phyloP scores from a whole-genome alignment of 30 jellyfish, hydroid and myxozoan genomes.

The Morbakka virulenta region DNA sequence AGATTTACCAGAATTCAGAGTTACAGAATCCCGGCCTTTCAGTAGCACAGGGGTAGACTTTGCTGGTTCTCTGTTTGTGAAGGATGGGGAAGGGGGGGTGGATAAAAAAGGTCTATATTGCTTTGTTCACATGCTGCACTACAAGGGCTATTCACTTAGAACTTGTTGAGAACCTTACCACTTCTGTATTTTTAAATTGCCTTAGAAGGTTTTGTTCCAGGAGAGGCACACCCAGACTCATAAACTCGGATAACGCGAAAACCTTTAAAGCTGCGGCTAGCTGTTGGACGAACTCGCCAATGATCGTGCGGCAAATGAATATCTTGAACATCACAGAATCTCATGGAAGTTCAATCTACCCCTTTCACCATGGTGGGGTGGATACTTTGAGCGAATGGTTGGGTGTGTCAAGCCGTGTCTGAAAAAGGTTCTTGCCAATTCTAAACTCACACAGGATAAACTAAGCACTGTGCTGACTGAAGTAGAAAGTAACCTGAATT shows the following conservation, averaged over 20 bases:
- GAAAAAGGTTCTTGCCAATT: constrained; percentile 19
- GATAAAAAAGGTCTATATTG: constrained; percentile 17
- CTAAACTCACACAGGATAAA: no score
- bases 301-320: not conserved
- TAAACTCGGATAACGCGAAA: constrained; percentile 14
- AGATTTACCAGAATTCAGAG: constrained; percentile 39
- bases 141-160: constrained; percentile 19
- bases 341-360: constrained; percentile 33
- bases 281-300: not conserved
- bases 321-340: not conserved
- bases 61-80: constrained; percentile 14
- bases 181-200: not conserved
- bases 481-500: constrained; percentile 27
- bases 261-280: constrained; percentile 14
- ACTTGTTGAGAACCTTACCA: constrained; percentile 9
- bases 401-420: constrained; percentile 36
- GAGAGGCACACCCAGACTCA: constrained; percentile 14
- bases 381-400: constrained; percentile 40
- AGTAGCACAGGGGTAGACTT: constrained; percentile 20
- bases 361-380: constrained; percentile 60
- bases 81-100: constrained; percentile 2
- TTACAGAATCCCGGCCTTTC: constrained; percentile 17
- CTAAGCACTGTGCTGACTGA: no score
- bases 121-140: constrained; percentile 5
- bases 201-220: constrained; percentile 18